phyloP scores from a whole-genome alignment of 2,797 vertebrate species.

The Peromyscus aztecus region DNA sequence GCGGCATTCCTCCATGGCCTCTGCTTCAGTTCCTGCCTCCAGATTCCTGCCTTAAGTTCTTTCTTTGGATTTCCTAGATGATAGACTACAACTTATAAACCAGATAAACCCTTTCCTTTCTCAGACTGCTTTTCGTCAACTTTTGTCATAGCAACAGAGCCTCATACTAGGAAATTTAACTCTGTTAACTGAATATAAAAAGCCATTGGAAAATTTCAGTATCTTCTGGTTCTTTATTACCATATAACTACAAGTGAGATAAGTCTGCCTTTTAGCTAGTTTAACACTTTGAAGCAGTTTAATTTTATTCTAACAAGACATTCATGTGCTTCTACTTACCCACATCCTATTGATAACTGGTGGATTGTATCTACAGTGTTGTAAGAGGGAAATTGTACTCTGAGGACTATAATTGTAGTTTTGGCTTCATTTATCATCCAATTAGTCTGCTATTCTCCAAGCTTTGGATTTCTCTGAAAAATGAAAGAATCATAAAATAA shows the following conservation, averaged over 20 bases:
- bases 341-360: not conserved
- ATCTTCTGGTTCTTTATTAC: not conserved
- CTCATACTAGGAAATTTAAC: not conserved
- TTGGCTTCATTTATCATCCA: not conserved
- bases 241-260: not conserved
- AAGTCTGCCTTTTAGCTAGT: not conserved
- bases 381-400: not conserved
- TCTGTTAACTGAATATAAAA: not conserved
- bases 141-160: not conserved
- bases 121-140: not conserved
- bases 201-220: not conserved
- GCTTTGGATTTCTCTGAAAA: not conserved
- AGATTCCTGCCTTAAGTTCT: not conserved
- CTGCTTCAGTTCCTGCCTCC: not conserved
- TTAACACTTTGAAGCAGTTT: not conserved
- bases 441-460: not conserved
- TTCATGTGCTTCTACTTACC: not conserved
- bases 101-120: not conserved
- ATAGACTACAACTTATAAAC: not conserved
- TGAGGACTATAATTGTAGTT: slow-evolving; percentile 25
- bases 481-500: not conserved
- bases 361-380: not conserved
- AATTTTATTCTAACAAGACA: not conserved
- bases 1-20: not conserved
- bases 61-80: not conserved